Evolutionary conservation across 2,113 vertebrate genomes (phyloP), one percentile per base, ranked within the genome.

Genomic region (Felis catus): DNA sequence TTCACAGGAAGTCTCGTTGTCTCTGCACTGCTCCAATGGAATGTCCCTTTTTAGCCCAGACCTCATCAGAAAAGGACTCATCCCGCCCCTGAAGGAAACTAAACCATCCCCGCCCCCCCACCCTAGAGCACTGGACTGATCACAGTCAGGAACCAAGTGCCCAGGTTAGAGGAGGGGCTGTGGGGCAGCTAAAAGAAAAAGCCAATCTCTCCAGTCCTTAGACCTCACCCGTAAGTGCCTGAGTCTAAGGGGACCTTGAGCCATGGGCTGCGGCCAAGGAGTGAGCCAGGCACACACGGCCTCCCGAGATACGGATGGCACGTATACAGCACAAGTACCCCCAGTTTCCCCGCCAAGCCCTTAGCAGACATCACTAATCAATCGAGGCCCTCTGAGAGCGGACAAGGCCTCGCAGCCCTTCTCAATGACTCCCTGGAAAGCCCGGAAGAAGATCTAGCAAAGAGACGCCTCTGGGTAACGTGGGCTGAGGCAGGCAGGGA

Each of bases 11-110:
- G 19, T 66, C 45, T 80, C 76, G 51, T 73, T 70, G 71, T 31
- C 86, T 93, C 83, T 51, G 45, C 66, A 61, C 48, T 31, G 18
- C 16, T 91, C n/a, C 82, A 94, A 12, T 1, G 8, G n/a, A 86
- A 91, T 70, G 76, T 58, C 51, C 79, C 84, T 45, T 93, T 97
- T 90, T 94, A 84, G n/a, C 25, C 65, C 61, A 68, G 29, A 92
- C 19, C 16, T 48, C 61, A 81, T 79, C 23, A 68, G 80, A 84
- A 96, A 88, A 68, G 27, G 12, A 66, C 12, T 95, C 68, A 73
- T 73, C 25, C 33, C 5, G 73, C 27, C 63, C 39, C 41, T 29
- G 61, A 81, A 95, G 80, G 76, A 94, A 94, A 88, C 76, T 92
- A 61, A 91, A 84, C 27, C 48, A 48, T 1, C 41, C 15, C 80